Percentiles rank a stretch among this genome's conserved stretches.
Conservation (phyloP, 2,113 vertebrate genomes). For the Dipodomys spectabilis region DNA sequence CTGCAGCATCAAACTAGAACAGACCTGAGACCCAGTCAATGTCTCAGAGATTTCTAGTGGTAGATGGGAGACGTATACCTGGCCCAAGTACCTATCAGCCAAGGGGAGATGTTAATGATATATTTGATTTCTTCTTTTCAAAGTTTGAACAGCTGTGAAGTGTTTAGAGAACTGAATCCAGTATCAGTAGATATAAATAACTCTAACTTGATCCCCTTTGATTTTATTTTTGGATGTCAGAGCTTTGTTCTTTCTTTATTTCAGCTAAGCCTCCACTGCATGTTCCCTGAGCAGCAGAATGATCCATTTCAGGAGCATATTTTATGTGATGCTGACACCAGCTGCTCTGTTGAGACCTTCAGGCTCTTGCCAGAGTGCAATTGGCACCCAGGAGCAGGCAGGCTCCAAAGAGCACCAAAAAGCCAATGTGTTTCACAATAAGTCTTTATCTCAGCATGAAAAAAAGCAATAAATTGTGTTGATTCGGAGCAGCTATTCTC, state of each 20-base stretch:
- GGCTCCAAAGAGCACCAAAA: slow-evolving; percentile 61
- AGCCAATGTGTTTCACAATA: slow-evolving; percentile 63
- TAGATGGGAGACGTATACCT: slow-evolving; percentile 16
- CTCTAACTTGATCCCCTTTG: slow-evolving; percentile 81
- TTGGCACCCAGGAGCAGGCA: slow-evolving; percentile 68
- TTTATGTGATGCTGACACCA: slow-evolving; percentile 76
- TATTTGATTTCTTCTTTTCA: slow-evolving; percentile 75
- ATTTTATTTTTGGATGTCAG: slow-evolving; percentile 85
- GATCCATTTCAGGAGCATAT: slow-evolving; percentile 77
- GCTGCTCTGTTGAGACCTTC: slow-evolving; percentile 81
- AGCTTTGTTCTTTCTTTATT: slow-evolving; percentile 85
- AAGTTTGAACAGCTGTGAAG: slow-evolving; percentile 70
- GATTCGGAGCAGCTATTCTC: slow-evolving; percentile 54
- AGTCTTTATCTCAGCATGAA: slow-evolving; percentile 71
- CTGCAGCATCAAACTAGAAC: neutral
- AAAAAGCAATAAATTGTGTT: slow-evolving; percentile 66
- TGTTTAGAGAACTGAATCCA: slow-evolving; percentile 69
- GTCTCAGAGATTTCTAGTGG: neutral
- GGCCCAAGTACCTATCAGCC: neutral
- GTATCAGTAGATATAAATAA: slow-evolving; percentile 82
- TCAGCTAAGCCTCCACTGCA: slow-evolving; percentile 78
- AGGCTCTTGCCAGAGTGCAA: slow-evolving; percentile 80
- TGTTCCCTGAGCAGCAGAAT: slow-evolving; percentile 74
- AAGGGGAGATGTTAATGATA: slow-evolving; percentile 45
- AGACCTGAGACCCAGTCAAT: neutral